Percentiles rank a stretch among this genome's conserved stretches.
Evolutionary conservation across 2,113 vertebrate genomes (phyloP).

Genomic region (Triplophysa rosa): DNA sequence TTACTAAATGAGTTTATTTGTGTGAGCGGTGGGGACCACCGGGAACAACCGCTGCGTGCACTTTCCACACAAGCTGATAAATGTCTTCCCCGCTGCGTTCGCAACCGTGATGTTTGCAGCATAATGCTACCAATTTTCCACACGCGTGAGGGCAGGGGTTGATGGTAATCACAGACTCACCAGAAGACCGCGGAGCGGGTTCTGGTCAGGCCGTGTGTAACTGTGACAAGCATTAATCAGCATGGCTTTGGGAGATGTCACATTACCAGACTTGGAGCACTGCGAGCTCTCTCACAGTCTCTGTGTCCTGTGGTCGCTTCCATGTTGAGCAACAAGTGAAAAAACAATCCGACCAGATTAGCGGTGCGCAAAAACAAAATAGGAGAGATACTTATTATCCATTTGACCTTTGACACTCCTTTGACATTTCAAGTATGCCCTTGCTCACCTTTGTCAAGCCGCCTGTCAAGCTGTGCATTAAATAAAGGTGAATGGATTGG

Average conservation of each 20-base stretch:
- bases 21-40: conserved; percentile 7
- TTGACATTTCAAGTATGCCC: conserved; percentile 78
- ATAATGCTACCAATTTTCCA: conserved; percentile 12
- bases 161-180: conserved; percentile 34
- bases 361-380: conserved; percentile 69
- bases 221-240: conserved; percentile 13
- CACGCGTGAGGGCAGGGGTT: conserved; percentile 5
- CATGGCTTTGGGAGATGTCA: conserved; percentile 16
- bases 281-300: not conserved
- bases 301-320: not conserved
- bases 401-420: conserved; percentile 76
- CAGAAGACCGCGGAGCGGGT: not conserved
- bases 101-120: not conserved
- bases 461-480: conserved; percentile 65
- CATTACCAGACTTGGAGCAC: not conserved
- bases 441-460: conserved; percentile 69
- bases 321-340: conserved; percentile 17
- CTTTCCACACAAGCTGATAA: conserved; percentile 13
- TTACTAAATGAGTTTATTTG: conserved; percentile 47
- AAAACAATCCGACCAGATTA: conserved; percentile 63
- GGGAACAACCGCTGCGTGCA: conserved; percentile 15
- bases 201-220: conserved; percentile 10
- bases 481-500: conserved; percentile 59
- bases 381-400: conserved; percentile 72
- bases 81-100: not conserved